phyloP scores from a whole-genome alignment of 2,888 invertebrate genomes.

The Tolmerus cingulatus region DNA sequence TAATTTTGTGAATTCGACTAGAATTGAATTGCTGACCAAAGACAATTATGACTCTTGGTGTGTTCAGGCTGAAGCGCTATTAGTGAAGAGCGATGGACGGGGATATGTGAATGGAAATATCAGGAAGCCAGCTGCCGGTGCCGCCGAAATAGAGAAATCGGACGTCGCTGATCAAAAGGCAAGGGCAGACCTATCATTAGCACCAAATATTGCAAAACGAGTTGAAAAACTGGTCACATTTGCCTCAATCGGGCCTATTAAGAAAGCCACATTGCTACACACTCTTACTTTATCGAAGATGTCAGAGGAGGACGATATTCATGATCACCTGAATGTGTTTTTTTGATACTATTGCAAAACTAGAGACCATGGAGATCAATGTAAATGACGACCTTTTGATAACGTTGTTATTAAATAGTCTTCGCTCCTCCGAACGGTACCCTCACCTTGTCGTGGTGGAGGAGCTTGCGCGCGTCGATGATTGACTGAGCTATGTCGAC shows the following conservation, averaged over 20 bases:
- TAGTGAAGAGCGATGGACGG: background rate
- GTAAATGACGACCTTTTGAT: too few relatives aligned
- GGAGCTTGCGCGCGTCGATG: too few relatives aligned
- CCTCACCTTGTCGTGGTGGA: too few relatives aligned
- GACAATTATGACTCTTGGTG: background rate
- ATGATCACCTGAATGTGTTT: background rate
- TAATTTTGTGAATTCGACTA: background rate
- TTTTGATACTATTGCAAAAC: background rate
- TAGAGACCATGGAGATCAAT: background rate
- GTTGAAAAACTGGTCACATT: background rate
- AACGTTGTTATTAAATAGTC: too few relatives aligned
- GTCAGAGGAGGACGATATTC: background rate
- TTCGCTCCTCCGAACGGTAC: too few relatives aligned
- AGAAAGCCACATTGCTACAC: background rate
- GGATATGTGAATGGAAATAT: background rate
- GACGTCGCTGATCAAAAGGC: background rate
- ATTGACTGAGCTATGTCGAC: too few relatives aligned
- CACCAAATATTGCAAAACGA: background rate
- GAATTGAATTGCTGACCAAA: background rate
- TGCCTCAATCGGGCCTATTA: background rate
- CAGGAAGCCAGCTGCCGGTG: background rate
- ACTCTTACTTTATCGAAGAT: background rate
- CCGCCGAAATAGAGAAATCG: background rate
- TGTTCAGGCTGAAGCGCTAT: background rate
- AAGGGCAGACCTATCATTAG: background rate